Base-by-base conservation (phyloP, 2,797 vertebrate genomes). In the Pantherophis vulpinus region DNA sequence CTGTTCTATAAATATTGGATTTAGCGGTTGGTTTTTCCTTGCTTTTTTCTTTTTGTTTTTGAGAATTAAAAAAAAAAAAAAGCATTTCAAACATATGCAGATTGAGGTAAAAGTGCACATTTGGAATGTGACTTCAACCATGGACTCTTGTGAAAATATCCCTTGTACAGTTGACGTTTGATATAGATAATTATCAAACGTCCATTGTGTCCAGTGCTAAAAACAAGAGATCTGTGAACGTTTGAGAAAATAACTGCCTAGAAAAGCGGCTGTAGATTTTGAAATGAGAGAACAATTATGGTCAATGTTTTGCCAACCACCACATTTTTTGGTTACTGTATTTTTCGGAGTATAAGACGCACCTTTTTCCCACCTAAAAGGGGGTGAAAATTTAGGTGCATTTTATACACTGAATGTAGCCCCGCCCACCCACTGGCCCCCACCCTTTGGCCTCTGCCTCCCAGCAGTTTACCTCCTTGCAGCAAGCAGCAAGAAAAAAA, bases 201-300 rank as follows among this genome's bases (percentile, higher is more conserved):
- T 37, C 55, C 54, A 59, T 11, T 0, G 47, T 87, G 89, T 70
- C 83, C 83, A 87, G 87, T 90, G 87, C n/a, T 87, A 56, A 89
- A 92, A 54, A 58, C 37, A 51, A 74, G 4, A 37, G 8, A 23
- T 74, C 59, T 13, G 18, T 74, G 18, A 47, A 90, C 1, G 88
- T 63, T 91, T 91, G 63, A 59, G 42, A 88, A 87, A 88, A 55
- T 60, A 91, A 61, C 90, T 88, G 63, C 54, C 56, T 61, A 29
- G 56, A 93, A 88, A 88, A 54, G 90, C 37, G 42, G 86, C 63
- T 88, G 10, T 79, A 89, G 88, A 89, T 91, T 63, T 88, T n/a
- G 66, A 89, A 91, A 83, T 2, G 83, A 86, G 29, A 91, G 91
- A n/a, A 6, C 32, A 47, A 88, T 93, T 61, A 61, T 92, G 95